phyloP scores from a whole-genome alignment of 2,888 invertebrate species.

The Tupiocoris notatus region DNA sequence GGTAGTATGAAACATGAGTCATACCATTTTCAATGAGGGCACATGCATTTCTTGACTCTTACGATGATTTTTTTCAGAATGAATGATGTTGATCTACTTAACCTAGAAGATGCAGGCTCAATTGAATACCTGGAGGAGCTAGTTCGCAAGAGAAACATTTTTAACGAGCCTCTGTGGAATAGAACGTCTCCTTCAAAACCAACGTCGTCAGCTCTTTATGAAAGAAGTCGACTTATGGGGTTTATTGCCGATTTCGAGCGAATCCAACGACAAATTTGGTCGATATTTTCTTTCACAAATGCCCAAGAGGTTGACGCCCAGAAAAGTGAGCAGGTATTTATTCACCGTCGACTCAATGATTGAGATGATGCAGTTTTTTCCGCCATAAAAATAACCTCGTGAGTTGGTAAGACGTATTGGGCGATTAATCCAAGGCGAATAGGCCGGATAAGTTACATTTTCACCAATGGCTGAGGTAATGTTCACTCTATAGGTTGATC shows the following conservation, averaged over 20 bases:
- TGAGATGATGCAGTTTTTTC: no score
- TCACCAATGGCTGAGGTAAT: no score
- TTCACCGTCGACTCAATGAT: not conserved
- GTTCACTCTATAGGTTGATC: no score
- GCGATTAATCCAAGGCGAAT: no score
- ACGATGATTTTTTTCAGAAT: not conserved
- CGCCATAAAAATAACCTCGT: no score
- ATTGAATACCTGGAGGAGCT: conserved; percentile 4
- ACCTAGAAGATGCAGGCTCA: not conserved
- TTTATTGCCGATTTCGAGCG: not conserved
- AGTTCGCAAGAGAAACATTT: not conserved
- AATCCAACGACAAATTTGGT: not conserved
- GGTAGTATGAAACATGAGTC: no score
- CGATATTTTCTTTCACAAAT: conserved; percentile 1
- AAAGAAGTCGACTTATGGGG: not conserved
- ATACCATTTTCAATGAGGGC: no score
- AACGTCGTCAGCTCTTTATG: not conserved
- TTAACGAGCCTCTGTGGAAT: not conserved
- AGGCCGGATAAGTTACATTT: no score
- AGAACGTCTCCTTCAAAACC: not conserved
- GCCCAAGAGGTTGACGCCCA: not conserved
- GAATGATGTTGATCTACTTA: not conserved
- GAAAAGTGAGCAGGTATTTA: not conserved
- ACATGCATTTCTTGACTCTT: no score
- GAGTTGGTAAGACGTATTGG: no score